These are phyloP conservation scores for Tenebrio molitor DNA, from an alignment of 1,140 invertebrate species.

Conservation along the genomic window DNA sequence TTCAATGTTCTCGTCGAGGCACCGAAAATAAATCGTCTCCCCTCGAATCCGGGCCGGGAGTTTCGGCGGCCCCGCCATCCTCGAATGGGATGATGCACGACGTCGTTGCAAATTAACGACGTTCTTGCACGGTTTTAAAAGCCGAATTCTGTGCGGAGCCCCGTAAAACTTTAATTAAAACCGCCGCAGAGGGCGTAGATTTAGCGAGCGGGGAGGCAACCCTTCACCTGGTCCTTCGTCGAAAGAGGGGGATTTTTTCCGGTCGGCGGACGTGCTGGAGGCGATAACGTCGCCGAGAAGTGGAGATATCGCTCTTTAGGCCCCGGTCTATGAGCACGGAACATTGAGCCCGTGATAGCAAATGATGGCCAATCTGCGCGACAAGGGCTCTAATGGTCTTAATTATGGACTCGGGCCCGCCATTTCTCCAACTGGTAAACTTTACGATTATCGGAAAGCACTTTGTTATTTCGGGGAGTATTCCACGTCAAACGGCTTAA, in stretches of 20 bases:
- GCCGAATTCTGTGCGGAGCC: background rate
- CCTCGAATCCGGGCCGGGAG: constrained; percentile 2
- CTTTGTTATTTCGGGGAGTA: constrained; percentile 33
- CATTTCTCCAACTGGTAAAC: constrained; percentile 37
- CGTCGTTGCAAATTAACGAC: background rate
- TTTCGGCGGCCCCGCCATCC: background rate
- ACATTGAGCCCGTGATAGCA: constrained; percentile 2
- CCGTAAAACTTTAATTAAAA: constrained; percentile 33
- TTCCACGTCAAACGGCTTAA: constrained; percentile 27
- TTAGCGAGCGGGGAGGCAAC: background rate
- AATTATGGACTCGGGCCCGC: constrained; percentile 27
- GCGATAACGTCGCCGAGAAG: constrained; percentile 16
- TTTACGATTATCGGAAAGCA: constrained; percentile 35
- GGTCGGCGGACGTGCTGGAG: background rate
- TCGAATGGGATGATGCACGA: constrained; percentile 12
- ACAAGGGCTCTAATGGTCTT: constrained; percentile 27
- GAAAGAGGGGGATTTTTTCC: background rate
- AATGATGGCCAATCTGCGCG: constrained; percentile 14
- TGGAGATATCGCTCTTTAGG: constrained; percentile 17
- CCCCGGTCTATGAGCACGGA: background rate
- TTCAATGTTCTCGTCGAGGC: background rate
- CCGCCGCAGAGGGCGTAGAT: background rate
- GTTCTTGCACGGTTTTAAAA: constrained; percentile 7
- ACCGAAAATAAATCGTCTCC: constrained; percentile 15
- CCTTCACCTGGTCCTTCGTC: constrained; percentile 5